Conservation (phyloP, 2,888 invertebrate genomes). For the Dasypogon diadema region DNA sequence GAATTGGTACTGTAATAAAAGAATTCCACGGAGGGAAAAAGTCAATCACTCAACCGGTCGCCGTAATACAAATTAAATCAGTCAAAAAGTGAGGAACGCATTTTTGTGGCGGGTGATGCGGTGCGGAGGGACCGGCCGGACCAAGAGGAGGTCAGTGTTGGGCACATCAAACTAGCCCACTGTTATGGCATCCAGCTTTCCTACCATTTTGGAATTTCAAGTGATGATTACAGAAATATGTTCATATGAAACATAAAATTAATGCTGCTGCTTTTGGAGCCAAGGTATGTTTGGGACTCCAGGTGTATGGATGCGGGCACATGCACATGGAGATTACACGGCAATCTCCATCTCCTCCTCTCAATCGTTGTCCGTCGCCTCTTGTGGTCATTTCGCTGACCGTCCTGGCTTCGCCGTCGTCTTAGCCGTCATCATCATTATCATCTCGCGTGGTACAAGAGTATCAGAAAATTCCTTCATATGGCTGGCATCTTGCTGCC, state of each 20-base stretch:
- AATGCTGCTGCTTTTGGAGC: constrained; percentile 46
- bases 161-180: neutral
- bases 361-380: constrained; percentile 5
- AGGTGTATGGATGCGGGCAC: constrained; percentile 38
- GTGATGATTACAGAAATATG: constrained; percentile 54
- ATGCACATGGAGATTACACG: constrained; percentile 24
- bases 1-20: constrained; percentile 15
- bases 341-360: constrained; percentile 29
- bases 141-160: neutral
- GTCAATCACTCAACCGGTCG: constrained; percentile 32
- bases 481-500: constrained; percentile 51
- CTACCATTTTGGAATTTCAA: constrained; percentile 54
- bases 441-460: constrained; percentile 53
- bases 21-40: constrained; percentile 31
- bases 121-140: neutral
- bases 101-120: neutral
- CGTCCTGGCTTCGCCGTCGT: constrained; percentile 40
- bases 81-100: constrained; percentile 12
- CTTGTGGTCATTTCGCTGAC: constrained; percentile 4
- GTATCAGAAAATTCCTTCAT: constrained; percentile 54
- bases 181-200: constrained; percentile 29
- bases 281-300: constrained; percentile 24
- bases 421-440: constrained; percentile 52
- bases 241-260: constrained; percentile 54
- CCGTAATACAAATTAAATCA: constrained; percentile 33